Conservation (phyloP, 92 coral and sea anemone genomes). For the Actinostola sp. region DNA sequence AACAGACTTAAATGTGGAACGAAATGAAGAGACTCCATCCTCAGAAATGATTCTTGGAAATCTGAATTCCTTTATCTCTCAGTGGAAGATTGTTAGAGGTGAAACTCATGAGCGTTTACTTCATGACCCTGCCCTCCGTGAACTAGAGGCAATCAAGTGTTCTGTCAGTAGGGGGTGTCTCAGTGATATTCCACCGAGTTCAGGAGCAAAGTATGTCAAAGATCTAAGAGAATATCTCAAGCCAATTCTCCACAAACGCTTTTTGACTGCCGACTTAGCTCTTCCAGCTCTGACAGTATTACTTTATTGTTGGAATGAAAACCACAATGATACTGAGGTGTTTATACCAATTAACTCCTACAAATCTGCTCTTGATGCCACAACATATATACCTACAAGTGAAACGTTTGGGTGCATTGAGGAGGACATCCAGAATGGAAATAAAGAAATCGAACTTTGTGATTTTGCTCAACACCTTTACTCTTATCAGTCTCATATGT, state of each 20-base stretch:
- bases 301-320: constrained; percentile 71
- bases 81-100: constrained; percentile 60
- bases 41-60: constrained; percentile 42
- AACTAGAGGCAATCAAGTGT: constrained; percentile 41
- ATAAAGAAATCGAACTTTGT: constrained; percentile 11
- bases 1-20: constrained; percentile 48
- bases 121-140: constrained; percentile 63
- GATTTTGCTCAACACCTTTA: not conserved
- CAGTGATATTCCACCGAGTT: constrained; percentile 48
- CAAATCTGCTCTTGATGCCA: constrained; percentile 57
- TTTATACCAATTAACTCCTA: constrained; percentile 56
- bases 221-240: constrained; percentile 51
- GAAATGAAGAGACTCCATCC: constrained; percentile 55
- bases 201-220: constrained; percentile 47
- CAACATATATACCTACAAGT: constrained; percentile 46
- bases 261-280: constrained; percentile 64
- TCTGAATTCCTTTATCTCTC: constrained; percentile 52
- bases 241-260: constrained; percentile 63
- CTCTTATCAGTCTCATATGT: not conserved
- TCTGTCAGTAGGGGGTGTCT: constrained; percentile 60
- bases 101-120: constrained; percentile 53
- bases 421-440: not conserved
- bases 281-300: constrained; percentile 61
- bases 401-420: constrained; percentile 59
- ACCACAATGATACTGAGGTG: constrained; percentile 35